phyloP scores from a whole-genome alignment of 53 echinoderm and acorn worm genomes.

The Holothuria scabra region DNA sequence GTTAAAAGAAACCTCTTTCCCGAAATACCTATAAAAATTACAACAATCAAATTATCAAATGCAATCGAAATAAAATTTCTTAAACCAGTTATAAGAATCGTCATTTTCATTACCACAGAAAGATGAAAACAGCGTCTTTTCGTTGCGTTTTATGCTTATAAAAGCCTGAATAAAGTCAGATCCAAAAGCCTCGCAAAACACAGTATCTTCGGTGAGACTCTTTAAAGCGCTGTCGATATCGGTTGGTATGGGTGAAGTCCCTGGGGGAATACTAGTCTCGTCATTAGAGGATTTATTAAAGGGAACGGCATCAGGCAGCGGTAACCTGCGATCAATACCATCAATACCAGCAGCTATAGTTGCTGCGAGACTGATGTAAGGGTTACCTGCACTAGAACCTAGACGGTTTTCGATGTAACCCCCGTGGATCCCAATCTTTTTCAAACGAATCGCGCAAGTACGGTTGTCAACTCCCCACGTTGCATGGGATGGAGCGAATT shows the following conservation, averaged over 20 bases:
- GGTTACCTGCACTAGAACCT: constrained; percentile 67
- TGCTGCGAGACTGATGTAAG: constrained; percentile 67
- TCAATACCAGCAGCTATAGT: constrained; percentile 71
- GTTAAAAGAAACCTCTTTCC: too few relatives aligned
- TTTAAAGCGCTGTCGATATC: constrained; percentile 52
- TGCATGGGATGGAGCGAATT: not conserved
- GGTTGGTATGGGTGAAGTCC: constrained; percentile 25
- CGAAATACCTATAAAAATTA: too few relatives aligned
- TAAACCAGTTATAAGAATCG: too few relatives aligned
- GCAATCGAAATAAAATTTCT: too few relatives aligned
- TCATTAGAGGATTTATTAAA: constrained; percentile 10
- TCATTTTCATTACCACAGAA: too few relatives aligned
- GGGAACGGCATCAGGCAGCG: constrained; percentile 21
- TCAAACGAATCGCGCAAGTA: constrained; percentile 1
- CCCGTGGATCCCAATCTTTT: not conserved
- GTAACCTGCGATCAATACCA: constrained; percentile 61
- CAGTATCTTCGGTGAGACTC: constrained; percentile 32
- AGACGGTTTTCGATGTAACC: constrained; percentile 34
- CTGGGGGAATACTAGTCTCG: constrained; percentile 9
- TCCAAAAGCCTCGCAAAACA: constrained; percentile 51
- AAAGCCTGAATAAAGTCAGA: constrained; percentile 58
- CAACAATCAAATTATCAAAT: too few relatives aligned
- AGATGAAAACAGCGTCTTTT: constrained; percentile 4
- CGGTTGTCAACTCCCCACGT: constrained; percentile 45
- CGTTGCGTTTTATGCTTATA: constrained; percentile 35